Evolutionary conservation across 2,797 vertebrate genomes (phyloP).

Genomic region (Siniperca obscura): DNA sequence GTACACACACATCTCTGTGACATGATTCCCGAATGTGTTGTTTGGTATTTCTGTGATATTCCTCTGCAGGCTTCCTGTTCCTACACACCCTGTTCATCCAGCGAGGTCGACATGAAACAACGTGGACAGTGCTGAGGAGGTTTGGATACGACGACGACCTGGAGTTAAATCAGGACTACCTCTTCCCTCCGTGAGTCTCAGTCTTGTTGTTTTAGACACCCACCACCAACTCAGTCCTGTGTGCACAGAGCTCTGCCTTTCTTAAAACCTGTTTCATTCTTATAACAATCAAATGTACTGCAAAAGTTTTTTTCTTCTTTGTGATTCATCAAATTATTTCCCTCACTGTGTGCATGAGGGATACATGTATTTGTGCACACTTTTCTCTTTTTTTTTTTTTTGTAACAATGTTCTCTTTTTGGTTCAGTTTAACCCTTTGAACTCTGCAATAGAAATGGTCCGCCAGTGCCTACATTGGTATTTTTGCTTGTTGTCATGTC

Average conservation of each 20-base stretch:
- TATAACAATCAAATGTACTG: not conserved
- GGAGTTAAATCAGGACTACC: slow-evolving; percentile 94
- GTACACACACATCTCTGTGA: not conserved
- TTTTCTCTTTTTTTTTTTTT: too few species aligned
- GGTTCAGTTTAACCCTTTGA: not conserved
- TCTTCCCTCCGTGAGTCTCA: slow-evolving; percentile 91
- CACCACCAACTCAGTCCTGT: not conserved
- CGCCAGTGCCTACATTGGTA: too few species aligned
- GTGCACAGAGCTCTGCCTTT: not conserved
- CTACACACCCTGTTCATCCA: slow-evolving; percentile 98
- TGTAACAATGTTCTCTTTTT: not conserved
- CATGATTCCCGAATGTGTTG: not conserved
- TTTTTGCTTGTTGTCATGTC: too few species aligned
- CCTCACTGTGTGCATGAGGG: not conserved
- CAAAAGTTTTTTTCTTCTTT: too few species aligned
- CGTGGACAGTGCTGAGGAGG: slow-evolving; percentile 94
- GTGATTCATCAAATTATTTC: not conserved
- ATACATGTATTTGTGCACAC: not conserved
- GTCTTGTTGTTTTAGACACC: not conserved
- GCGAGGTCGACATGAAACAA: slow-evolving; percentile 96
- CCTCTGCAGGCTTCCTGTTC: slow-evolving; percentile 92
- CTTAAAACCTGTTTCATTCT: not conserved
- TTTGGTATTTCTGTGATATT: not conserved
- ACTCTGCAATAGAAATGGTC: too few species aligned
- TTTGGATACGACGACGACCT: slow-evolving; percentile 96